phyloP scores from a whole-genome alignment of 2,113 vertebrate genomes.

The Percina caprodes region DNA sequence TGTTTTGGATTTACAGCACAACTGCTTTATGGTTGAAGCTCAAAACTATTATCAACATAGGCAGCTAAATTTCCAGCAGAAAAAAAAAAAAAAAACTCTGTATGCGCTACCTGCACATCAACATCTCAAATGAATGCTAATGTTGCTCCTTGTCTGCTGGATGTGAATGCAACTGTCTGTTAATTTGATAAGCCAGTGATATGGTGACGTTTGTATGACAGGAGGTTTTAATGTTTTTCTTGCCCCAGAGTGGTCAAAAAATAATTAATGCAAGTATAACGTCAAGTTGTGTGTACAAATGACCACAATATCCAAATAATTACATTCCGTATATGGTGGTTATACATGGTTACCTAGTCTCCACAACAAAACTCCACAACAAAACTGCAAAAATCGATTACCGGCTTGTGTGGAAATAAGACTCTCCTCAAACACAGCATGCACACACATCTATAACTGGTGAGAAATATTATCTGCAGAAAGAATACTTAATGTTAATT shows the following conservation, averaged over 20 bases:
- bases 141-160: neutral
- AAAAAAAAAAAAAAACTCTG: neutral
- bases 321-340: neutral
- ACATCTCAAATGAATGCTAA: neutral
- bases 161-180: neutral
- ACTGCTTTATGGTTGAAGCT: neutral
- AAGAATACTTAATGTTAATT: neutral
- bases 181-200: neutral
- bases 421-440: neutral
- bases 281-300: neutral
- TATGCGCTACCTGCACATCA: neutral
- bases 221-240: neutral
- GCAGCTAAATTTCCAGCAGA: neutral
- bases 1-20: neutral
- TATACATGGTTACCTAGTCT: neutral
- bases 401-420: neutral
- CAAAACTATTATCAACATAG: neutral
- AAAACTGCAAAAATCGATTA: neutral
- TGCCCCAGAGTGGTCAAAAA: neutral
- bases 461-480: neutral
- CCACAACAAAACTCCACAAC: too few relatives aligned
- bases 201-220: neutral
- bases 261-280: neutral
- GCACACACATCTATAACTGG: neutral
- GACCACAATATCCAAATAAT: neutral